A percentile compares a stretch with the other conserved stretches of the same genome.
These are phyloP conservation scores for Parus major DNA, from an alignment of 2,113 vertebrate species.

Conservation along the genomic window DNA sequence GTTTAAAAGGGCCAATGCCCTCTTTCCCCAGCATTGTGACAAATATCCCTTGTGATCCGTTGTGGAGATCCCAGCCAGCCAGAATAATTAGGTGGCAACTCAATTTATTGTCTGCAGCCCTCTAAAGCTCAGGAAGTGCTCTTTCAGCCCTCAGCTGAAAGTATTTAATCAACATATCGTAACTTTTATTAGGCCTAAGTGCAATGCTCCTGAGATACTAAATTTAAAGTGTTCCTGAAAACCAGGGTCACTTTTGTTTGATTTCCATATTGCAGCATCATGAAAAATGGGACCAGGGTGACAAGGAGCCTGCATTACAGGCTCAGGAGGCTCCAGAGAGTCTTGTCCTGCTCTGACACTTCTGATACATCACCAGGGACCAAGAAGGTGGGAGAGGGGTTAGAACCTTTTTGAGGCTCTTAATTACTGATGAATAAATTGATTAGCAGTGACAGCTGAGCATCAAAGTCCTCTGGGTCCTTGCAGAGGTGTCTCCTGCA, in stretches of 20 bases:
- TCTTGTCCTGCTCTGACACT: not conserved
- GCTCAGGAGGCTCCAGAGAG: not conserved
- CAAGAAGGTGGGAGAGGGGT: not conserved
- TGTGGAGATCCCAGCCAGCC: constrained; percentile 43
- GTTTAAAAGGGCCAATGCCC: not conserved
- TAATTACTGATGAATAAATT: not conserved
- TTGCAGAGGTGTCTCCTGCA: not conserved
- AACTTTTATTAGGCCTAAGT: constrained; percentile 74
- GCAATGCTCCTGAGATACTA: constrained; percentile 69
- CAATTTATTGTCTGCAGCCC: constrained; percentile 56
- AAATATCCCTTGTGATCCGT: constrained; percentile 20
- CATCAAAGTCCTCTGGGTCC: not conserved
- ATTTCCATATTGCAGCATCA: constrained; percentile 67
- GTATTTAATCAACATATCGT: constrained; percentile 74
- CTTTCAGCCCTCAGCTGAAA: constrained; percentile 67
- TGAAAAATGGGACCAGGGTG: not conserved
- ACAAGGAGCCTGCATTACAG: not conserved
- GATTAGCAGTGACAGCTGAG: not conserved
- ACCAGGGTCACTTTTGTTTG: constrained; percentile 45
- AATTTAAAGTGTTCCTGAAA: constrained; percentile 70
- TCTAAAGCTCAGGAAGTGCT: constrained; percentile 64
- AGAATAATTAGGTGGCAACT: constrained; percentile 68
- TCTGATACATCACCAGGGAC: not conserved
- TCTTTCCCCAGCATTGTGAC: not conserved
- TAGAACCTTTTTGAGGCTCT: not conserved